phyloP scores from a whole-genome alignment of 2,797 vertebrate genomes.

The Enteromius paludinosus region DNA sequence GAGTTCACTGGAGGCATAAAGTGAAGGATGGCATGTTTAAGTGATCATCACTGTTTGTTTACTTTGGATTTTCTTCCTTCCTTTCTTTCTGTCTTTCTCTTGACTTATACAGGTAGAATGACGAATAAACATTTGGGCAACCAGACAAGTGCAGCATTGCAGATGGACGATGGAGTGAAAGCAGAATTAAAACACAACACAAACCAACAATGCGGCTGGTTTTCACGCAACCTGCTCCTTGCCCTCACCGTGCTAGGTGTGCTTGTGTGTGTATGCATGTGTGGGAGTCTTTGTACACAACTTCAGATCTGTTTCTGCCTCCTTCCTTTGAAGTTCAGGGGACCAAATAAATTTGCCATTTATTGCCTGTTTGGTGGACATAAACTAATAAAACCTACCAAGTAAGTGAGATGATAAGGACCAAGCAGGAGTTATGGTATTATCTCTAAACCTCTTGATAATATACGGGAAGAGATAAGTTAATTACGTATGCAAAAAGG shows the following conservation, averaged over 20 bases:
- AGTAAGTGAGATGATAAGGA: not conserved
- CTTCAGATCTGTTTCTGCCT: not conserved
- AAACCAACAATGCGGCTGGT: constrained; percentile 72
- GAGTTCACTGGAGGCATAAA: not conserved
- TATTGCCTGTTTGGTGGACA: not conserved
- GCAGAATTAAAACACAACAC: constrained; percentile 43
- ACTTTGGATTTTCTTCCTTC: not conserved
- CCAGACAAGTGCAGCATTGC: constrained; percentile 68
- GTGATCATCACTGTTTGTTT: not conserved
- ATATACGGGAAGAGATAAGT: not conserved
- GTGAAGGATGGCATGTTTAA: not conserved
- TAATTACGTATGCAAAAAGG: not conserved
- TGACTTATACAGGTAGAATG: constrained; percentile 74
- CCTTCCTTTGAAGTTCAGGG: not conserved
- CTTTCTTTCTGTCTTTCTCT: constrained; percentile 1
- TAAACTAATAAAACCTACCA: constrained; percentile 17
- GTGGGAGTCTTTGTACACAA: constrained; percentile 2
- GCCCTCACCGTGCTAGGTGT: constrained; percentile 78
- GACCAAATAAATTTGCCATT: not conserved
- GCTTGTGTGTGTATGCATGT: not conserved
- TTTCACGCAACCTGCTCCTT: constrained; percentile 77
- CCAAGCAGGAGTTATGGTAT: not conserved
- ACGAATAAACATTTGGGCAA: constrained; percentile 74
- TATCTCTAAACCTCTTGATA: not conserved
- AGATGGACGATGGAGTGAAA: constrained; percentile 65